phyloP scores from a whole-genome alignment of 2,888 invertebrate genomes.

The Drosophila fulvimacula region DNA sequence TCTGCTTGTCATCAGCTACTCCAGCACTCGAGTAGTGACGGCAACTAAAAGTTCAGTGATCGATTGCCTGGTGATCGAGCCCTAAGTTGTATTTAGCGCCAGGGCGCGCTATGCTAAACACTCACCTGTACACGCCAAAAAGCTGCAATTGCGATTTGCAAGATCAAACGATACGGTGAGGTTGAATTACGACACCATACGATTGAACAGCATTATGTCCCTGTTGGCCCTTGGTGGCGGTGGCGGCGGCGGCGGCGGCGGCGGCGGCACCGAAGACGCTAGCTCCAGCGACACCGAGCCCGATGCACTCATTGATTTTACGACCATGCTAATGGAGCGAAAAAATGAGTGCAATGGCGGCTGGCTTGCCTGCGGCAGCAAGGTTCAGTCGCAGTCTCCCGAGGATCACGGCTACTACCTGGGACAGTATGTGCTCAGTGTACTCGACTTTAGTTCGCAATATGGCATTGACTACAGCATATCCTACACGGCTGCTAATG shows the following conservation, averaged over 20 bases:
- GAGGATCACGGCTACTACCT: conserved; percentile 80
- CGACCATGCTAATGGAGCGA: conserved; percentile 54
- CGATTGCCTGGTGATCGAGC: neutral
- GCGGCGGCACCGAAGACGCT: conserved; percentile 37
- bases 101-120: conserved; percentile 51
- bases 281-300: conserved; percentile 58
- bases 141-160: conserved; percentile 22
- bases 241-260: conserved; percentile 31
- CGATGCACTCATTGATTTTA: conserved; percentile 72
- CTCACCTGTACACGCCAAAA: conserved; percentile 37
- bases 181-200: conserved; percentile 27
- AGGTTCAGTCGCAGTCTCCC: conserved; percentile 34
- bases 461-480: conserved; percentile 95
- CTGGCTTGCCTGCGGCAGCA: conserved; percentile 44
- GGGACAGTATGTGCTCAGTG: conserved; percentile 92
- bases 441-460: conserved; percentile 94
- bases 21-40: neutral
- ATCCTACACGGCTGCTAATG: conserved; percentile 94
- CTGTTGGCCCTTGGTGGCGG: conserved; percentile 46
- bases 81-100: conserved; percentile 1
- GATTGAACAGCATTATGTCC: conserved; percentile 50
- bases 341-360: conserved; percentile 29
- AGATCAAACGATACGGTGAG: conserved; percentile 47
- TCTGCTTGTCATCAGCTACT: conserved; percentile 18
- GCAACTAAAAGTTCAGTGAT: neutral